Percentiles rank a stretch among this genome's conserved stretches.
phyloP scores from a whole-genome alignment of 2,888 invertebrate genomes.

The Nudaria mundana region DNA sequence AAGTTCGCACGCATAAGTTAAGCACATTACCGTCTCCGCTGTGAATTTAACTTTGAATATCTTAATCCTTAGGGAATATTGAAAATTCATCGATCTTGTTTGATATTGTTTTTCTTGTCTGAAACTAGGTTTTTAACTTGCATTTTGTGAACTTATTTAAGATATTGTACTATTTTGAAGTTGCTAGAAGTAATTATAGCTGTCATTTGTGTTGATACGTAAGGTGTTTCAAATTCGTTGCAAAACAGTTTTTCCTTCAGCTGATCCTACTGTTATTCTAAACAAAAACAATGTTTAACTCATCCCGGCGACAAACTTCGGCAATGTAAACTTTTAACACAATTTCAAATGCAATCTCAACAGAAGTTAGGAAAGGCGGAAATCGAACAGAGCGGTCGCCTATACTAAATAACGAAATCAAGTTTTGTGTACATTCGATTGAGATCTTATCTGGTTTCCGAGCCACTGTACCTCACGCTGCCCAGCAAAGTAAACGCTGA shows the following conservation, averaged over 20 bases:
- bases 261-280: conserved; percentile 48
- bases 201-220: too few relatives aligned
- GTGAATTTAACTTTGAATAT: conserved; percentile 53
- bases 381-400: conserved; percentile 52
- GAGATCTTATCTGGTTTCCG: conserved; percentile 59
- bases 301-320: conserved; percentile 46
- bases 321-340: conserved; percentile 65
- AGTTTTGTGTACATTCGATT: conserved; percentile 64
- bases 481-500: conserved; percentile 67
- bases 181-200: too few relatives aligned
- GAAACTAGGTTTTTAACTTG: too few relatives aligned
- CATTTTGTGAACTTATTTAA: too few relatives aligned
- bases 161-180: too few relatives aligned
- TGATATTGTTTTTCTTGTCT: conserved; percentile 25
- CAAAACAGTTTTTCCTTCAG: conserved; percentile 31
- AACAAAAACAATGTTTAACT: conserved; percentile 54
- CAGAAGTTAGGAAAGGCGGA: conserved; percentile 54
- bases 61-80: conserved; percentile 57
- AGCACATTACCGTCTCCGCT: conserved; percentile 63
- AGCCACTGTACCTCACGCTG: conserved; percentile 40
- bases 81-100: conserved; percentile 56
- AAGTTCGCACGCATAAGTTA: conserved; percentile 67
- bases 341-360: conserved; percentile 61
- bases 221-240: too few relatives aligned
- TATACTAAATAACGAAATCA: conserved; percentile 55